phyloP scores from a whole-genome alignment of 2,113 vertebrate species.

The Bos taurus region ARS-UCD2.0 NC_037330.1:95031001-95031500 shows the following conservation, averaged over 20 bases:
- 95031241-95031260: no score
- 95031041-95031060: neutral
- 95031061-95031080: neutral
- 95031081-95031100: neutral
- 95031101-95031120: neutral
- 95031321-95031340: neutral
- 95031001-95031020: neutral
- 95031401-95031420: neutral
- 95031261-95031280: no score
- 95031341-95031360: neutral
- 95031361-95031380: neutral
- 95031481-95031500: neutral
- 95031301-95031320: neutral
- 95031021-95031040: neutral
- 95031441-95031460: neutral
- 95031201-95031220: no score
- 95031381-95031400: neutral
- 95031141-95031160: no score
- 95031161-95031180: no score
- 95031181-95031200: no score
- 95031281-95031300: no score
- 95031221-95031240: no score
- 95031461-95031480: neutral
- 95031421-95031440: neutral
- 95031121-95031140: no score